phyloP scores from a whole-genome alignment of 2,113 vertebrate genomes.

The zebrafish (Danio rerio) region GRCz12tu NC_133181.1:4894501-4895000 shows the following conservation, averaged over 20 bases:
- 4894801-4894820: constrained; percentile 75
- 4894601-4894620: constrained; percentile 88
- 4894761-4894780: constrained; percentile 75
- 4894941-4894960: constrained; percentile 78
- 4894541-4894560: constrained; percentile 76
- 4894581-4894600: constrained; percentile 82
- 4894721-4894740: constrained; percentile 94
- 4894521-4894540: constrained; percentile 82
- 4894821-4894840: constrained; percentile 70
- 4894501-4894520: constrained; percentile 84
- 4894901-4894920: constrained; percentile 90
- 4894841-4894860: constrained; percentile 59
- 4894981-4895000: constrained; percentile 82
- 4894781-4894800: constrained; percentile 78
- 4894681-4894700: constrained; percentile 70
- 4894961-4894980: constrained; percentile 86
- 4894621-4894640: constrained; percentile 76
- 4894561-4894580: constrained; percentile 71
- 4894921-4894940: constrained; percentile 80
- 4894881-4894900: constrained; percentile 90
- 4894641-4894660: constrained; percentile 52
- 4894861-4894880: constrained; percentile 61
- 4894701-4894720: constrained; percentile 90
- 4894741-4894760: constrained; percentile 93
- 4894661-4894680: constrained; percentile 75